These are phyloP conservation scores for Sympetrum striolatum DNA, from an alignment of 2,888 invertebrate species.

Conservation along the genomic window DNA sequence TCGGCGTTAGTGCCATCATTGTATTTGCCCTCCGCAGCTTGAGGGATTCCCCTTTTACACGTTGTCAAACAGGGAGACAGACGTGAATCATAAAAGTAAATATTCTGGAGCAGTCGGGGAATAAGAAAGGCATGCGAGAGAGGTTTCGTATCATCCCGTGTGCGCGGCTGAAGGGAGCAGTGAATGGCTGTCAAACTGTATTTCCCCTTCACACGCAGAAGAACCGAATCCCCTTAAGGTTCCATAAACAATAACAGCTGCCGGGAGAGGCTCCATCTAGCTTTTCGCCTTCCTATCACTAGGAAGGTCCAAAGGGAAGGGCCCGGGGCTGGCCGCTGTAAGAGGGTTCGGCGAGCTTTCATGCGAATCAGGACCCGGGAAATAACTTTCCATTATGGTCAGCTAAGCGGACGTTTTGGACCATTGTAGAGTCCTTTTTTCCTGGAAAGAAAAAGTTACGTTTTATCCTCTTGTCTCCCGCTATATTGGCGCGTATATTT, in stretches of 20 bases:
- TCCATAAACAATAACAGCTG: not conserved
- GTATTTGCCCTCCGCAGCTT: no score
- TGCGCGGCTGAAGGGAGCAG: not conserved
- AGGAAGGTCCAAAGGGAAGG: not conserved
- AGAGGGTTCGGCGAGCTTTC: not conserved
- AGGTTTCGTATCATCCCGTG: not conserved
- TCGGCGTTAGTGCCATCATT: no score
- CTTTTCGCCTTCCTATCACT: not conserved
- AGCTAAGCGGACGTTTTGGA: not conserved
- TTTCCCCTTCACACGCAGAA: not conserved
- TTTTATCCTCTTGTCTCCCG: not conserved
- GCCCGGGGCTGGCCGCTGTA: not conserved
- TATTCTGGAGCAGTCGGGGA: not conserved
- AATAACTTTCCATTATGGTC: slow-evolving; percentile 5
- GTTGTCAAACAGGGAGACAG: not conserved
- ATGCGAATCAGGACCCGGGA: not conserved
- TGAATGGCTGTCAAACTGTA: not conserved
- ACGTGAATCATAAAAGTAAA: not conserved
- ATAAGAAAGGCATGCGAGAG: not conserved
- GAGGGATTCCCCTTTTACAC: not conserved
- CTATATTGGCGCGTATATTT: not conserved
- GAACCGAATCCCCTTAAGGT: not conserved
- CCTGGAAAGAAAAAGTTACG: not conserved
- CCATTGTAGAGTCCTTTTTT: not conserved
- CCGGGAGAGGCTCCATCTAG: not conserved